These are phyloP conservation scores for Poeciliopsis gracilis DNA, from an alignment of 2,797 vertebrate genomes.

Conservation along the genomic window DNA sequence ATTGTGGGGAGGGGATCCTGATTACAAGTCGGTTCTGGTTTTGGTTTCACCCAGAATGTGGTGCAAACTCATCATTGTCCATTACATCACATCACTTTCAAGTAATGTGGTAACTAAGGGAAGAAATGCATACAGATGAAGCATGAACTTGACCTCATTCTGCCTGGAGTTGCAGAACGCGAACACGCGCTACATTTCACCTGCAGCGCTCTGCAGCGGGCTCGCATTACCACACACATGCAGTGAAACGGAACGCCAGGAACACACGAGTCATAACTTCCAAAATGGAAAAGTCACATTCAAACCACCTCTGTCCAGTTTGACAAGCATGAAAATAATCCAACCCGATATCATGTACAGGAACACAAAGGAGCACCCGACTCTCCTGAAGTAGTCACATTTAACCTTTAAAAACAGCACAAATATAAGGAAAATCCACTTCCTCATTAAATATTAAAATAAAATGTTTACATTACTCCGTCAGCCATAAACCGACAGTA, in stretches of 20 bases:
- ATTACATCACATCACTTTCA: not conserved
- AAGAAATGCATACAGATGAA: not conserved
- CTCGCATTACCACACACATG: conserved; percentile 16
- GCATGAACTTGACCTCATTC: not conserved
- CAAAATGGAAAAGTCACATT: conserved; percentile 9
- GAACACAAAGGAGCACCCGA: not conserved
- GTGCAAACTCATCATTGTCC: not conserved
- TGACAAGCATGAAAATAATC: conserved; percentile 12
- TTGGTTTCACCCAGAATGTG: not conserved
- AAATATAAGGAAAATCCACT: conserved; percentile 6
- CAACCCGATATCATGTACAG: not conserved
- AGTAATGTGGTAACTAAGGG: not conserved
- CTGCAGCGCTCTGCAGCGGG: not conserved
- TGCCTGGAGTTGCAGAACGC: conserved; percentile 2
- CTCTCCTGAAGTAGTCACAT: not conserved
- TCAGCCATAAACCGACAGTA: not conserved
- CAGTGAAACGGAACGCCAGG: conserved; percentile 7
- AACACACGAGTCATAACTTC: not conserved
- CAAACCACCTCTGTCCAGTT: not conserved
- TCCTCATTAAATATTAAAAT: conserved; percentile 4
- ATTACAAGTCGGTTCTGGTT: not conserved
- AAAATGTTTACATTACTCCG: not conserved
- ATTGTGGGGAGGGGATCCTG: not conserved
- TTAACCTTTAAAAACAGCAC: not conserved
- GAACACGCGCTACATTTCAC: not conserved